Evolutionary conservation across 2,113 vertebrate genomes (phyloP).

Genomic region (Egretta garzetta): DNA sequence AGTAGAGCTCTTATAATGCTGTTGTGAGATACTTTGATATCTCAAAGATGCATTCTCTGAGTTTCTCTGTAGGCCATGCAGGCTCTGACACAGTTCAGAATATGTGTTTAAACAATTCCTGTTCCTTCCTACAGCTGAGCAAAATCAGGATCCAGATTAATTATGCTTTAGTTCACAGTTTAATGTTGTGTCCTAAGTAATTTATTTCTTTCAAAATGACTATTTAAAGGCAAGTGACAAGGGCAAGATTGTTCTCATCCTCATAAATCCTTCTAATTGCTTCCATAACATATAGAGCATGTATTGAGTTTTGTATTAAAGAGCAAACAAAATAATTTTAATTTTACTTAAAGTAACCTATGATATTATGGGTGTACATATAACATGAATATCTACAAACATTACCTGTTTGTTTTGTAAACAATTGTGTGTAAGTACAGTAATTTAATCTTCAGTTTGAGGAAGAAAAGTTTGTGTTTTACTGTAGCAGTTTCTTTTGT

Average conservation of each 20-base stretch:
- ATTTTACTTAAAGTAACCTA: not conserved
- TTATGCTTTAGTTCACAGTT: slow-evolving; percentile 23
- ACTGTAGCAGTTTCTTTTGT: not conserved
- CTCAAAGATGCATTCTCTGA: not conserved
- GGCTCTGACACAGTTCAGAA: not conserved
- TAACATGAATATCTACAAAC: not conserved
- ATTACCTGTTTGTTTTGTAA: not conserved
- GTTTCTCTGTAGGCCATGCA: slow-evolving; percentile 16
- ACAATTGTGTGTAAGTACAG: not conserved
- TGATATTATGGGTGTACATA: not conserved
- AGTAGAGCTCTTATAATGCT: not conserved
- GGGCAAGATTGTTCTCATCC: not conserved
- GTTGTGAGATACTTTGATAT: not conserved
- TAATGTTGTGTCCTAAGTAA: slow-evolving; percentile 10
- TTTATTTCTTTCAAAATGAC: slow-evolving; percentile 35
- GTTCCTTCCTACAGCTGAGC: not conserved
- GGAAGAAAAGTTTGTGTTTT: not conserved
- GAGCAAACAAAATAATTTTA: not conserved
- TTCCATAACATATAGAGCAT: not conserved
- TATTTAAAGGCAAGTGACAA: slow-evolving; percentile 29
- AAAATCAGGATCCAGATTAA: slow-evolving; percentile 23
- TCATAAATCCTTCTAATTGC: slow-evolving; percentile 31
- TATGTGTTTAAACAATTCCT: not conserved
- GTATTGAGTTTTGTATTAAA: not conserved
- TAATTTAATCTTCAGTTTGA: not conserved